Percentiles rank a stretch among this genome's conserved stretches.
phyloP scores from a whole-genome alignment of 2,113 vertebrate genomes.

The Chamaea fasciata region DNA sequence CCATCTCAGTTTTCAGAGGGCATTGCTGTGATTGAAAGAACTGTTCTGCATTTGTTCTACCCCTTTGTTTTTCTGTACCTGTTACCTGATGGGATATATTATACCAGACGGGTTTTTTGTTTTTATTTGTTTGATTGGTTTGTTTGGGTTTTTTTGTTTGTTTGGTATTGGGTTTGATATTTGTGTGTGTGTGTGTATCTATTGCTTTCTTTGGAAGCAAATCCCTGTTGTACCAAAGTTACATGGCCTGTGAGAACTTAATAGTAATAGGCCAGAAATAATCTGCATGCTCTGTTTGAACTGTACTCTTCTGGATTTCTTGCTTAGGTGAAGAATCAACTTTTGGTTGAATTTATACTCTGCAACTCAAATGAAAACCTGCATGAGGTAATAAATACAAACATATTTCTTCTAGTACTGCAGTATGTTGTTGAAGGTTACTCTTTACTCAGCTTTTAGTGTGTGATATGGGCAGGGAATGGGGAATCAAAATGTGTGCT shows the following conservation, averaged over 20 bases:
- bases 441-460: not conserved
- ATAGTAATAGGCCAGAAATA: not conserved
- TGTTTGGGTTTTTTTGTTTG: not conserved
- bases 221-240: not conserved
- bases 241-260: not conserved
- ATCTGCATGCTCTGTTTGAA: slow-evolving; percentile 42
- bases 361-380: not conserved
- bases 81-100: not conserved
- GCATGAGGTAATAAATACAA: not conserved
- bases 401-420: not conserved
- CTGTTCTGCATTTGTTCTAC: not conserved
- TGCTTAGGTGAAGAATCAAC: not conserved
- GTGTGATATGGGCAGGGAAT: not conserved
- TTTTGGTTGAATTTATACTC: not conserved
- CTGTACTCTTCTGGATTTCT: not conserved
- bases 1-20: not conserved
- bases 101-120: not conserved
- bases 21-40: not conserved
- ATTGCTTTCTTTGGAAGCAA: not conserved
- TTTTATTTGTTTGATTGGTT: not conserved
- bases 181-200: not conserved
- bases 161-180: not conserved
- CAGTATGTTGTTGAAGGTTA: not conserved
- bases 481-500: not conserved
- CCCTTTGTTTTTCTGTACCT: not conserved